Conservation (phyloP, 2,113 vertebrate species). For the Dolichotis patagonum region DNA sequence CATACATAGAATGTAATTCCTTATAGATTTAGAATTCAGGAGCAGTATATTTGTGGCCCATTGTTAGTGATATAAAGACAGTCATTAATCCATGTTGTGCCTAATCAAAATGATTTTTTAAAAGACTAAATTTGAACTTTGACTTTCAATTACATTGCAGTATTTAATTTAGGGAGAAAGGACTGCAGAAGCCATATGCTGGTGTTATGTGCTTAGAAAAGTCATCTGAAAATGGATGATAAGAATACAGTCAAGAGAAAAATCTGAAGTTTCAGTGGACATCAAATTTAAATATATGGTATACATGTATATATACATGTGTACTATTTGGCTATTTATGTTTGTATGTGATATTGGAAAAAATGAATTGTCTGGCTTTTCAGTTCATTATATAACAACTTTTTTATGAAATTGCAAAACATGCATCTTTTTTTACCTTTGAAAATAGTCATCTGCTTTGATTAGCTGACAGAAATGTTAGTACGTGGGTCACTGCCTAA, state of each 20-base stretch:
- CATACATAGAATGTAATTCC: background rate
- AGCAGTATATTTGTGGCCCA: background rate
- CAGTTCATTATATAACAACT: constrained; percentile 66
- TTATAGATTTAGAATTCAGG: background rate
- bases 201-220: background rate
- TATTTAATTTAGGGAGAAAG: background rate
- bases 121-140: background rate
- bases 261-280: background rate
- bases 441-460: constrained; percentile 75
- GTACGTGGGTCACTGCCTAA: constrained; percentile 71
- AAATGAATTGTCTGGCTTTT: background rate
- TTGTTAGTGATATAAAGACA: background rate
- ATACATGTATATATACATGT: background rate
- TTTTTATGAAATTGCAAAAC: constrained; percentile 68
- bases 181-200: background rate
- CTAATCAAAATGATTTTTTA: background rate
- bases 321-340: background rate
- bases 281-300: background rate
- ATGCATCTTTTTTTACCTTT: constrained; percentile 39
- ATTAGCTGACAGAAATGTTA: constrained; percentile 69
- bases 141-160: background rate
- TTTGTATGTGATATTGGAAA: constrained; percentile 23
- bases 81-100: background rate
- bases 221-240: background rate
- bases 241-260: background rate